Base-by-base conservation (phyloP, 2,113 vertebrate species). In the Picathartes gymnocephalus region DNA sequence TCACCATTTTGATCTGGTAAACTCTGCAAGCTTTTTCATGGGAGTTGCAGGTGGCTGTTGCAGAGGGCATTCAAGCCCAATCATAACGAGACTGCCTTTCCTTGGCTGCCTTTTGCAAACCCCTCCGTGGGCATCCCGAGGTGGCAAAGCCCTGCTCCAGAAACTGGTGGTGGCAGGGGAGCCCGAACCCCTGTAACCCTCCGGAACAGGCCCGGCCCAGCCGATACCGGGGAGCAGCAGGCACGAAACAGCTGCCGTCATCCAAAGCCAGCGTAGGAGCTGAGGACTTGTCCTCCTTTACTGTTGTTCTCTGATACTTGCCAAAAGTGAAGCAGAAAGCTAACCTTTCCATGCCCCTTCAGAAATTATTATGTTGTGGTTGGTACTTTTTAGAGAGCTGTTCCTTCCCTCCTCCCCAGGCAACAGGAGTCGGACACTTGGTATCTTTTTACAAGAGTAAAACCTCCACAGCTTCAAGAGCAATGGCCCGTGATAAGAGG, bases 181-280 rank as follows among this genome's bases (percentile, higher is more conserved):
- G 51, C 47, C 25, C 6, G 2, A 9, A 13, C 4, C 25, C 8
- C 40, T 12, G 50, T 8, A 18, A 27, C 18, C 19, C 48, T 19
- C 28, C 37, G 27, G 57, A 4, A 3, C 57, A 30, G 35, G 13
- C 13, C 27, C 5, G 2, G 76, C 30, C 88, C 76, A 30, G 51
- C 7, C 0, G 2, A n/a, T 16, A 16, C 45, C 3, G 0, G 47
- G n/a, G 24, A 68, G 8, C 9, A 3, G 35, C 1, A 6, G 73
- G 33, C 44, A 39, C 7, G 1, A 24, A 73, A 47, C 27, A 7
- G 6, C 6, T 13, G 40, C 45, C 0, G 0, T 8, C 23, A 30
- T 22, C 62, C 84, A 81, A 62, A 79, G 24, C 40, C 27, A 21
- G 0, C 0, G 1, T 1, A 39, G 19, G 12, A 47, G 22, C 0